Base-by-base conservation (phyloP, 2,888 invertebrate species). In the Eupithecia subfuscata region DNA sequence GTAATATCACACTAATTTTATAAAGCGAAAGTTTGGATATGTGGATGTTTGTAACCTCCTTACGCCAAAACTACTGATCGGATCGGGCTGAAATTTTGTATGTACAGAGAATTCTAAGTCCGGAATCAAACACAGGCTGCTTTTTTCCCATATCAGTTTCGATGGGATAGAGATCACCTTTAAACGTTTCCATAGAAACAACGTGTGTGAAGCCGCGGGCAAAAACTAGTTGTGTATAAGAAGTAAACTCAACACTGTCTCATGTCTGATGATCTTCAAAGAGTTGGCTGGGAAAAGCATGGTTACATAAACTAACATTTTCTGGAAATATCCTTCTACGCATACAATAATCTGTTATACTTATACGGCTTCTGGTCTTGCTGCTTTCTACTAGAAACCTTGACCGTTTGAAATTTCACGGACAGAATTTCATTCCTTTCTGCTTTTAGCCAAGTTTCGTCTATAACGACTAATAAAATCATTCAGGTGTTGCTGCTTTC, bases 401-500 rank as follows among this genome's bases (percentile, higher is more conserved):
- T 76, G 75, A 77, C 75, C 76, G 67, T 79, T 78, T 73, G 45
- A 80, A 79, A 82, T 82, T 82, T 83, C 79, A 80, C 73, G 79
- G 81, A 71, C 25, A 25, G 25, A 60, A 60, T 60, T 60, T 14
- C 77, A 81, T 79, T 82, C 73, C 71, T 70, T 79, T 70, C 75
- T 43, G 75, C 73, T 78, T 77, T 77, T 78, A 75, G 69, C 65
- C 68, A 71, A 72, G 52, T 69, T 73, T 72, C 68, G 70, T 78
- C 65, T 76, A 60, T 76, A 72, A 67, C 69, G 75, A 74, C 79
- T 64, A 73, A 76, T 74, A 76, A 76, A 79, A 79, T 73, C 70
- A 75, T 74, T 74, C 68, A 64, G 74, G 74, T 78, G 71, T 76
- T 85, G 85, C 87, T 84, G 88, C 84, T 80, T 80, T 82, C 76